Base-by-base conservation (phyloP, 2,113 vertebrate species). In the Chionis minor region DNA sequence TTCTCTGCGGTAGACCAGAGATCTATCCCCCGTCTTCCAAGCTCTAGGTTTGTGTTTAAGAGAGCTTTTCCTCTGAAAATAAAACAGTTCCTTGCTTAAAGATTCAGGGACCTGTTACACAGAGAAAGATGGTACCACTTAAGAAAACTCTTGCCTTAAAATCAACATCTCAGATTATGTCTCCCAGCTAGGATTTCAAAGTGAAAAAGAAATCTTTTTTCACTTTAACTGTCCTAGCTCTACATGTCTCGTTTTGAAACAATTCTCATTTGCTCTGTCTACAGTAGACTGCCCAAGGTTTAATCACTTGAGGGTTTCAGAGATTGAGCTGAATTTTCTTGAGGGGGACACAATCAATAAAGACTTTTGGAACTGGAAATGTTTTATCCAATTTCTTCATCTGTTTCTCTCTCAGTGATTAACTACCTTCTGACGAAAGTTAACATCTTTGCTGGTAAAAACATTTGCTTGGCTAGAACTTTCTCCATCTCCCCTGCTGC, bases 311-410 rank as follows among this genome's bases (percentile, higher is more conserved):
- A 92, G 89, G 51, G 80, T 91, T 97, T 91, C 91, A 94, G 91
- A 93, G 91, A 95, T 32, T 95, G 75, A 90, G 84, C 91, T 93
- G 77, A 97, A 91, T 96, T 88, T 94, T 96, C 93, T 95, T 96
- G 77, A 91, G 83, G 62, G 90, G 92, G 93, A 96, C 88, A 92
- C 86, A 97, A 96, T 97, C 96, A 97, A 95, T 97, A 95, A 86
- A 90, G 91, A 97, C 94, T 96, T 97, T 92, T 94, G 88, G 88
- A 93, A 82, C 81, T 94, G 81, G 82, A 96, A 95, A 97, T 77
- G 91, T 92, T 97, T 97, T 95, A 96, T 86, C 96, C 91, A 86
- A 94, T 97, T 96, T 91, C 91, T 97, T 95, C 81, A 67, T 85
- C 92, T 91, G 63, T 93, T 96, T 88, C 85, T 94, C 84, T 94